These are phyloP conservation scores for Poeciliopsis turneri DNA, from an alignment of 2,797 vertebrate species.

Conservation along the genomic window DNA sequence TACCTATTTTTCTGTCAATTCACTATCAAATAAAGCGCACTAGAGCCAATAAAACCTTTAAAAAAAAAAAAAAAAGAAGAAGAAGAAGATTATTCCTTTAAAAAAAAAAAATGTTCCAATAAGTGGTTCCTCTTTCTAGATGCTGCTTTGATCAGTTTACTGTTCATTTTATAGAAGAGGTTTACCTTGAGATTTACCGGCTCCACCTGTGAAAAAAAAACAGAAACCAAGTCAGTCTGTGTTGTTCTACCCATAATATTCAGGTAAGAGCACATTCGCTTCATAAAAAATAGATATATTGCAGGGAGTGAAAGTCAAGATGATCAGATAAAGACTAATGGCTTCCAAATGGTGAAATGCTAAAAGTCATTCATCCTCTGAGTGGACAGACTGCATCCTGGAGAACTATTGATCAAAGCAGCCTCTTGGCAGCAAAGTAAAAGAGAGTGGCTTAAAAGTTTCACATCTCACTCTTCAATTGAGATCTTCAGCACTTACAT, in stretches of 20 bases:
- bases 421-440: neutral
- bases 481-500: neutral
- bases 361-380: neutral
- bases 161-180: neutral
- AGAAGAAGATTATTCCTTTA: no score
- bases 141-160: neutral
- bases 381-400: neutral
- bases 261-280: neutral
- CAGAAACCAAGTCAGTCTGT: neutral
- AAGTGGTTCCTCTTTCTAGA: neutral
- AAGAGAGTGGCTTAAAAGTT: neutral
- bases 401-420: neutral
- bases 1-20: no score
- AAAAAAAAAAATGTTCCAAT: neutral
- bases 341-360: neutral
- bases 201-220: slow-evolving; percentile 45
- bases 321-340: neutral
- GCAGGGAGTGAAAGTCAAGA: no score
- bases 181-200: slow-evolving; percentile 70
- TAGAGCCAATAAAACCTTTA: no score
- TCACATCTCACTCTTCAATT: neutral
- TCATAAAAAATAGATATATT: neutral
- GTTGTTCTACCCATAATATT: neutral
- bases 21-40: no score
- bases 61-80: no score